Conservation (phyloP, 2,888 invertebrate genomes). For the Podotricha telesiphe region DNA sequence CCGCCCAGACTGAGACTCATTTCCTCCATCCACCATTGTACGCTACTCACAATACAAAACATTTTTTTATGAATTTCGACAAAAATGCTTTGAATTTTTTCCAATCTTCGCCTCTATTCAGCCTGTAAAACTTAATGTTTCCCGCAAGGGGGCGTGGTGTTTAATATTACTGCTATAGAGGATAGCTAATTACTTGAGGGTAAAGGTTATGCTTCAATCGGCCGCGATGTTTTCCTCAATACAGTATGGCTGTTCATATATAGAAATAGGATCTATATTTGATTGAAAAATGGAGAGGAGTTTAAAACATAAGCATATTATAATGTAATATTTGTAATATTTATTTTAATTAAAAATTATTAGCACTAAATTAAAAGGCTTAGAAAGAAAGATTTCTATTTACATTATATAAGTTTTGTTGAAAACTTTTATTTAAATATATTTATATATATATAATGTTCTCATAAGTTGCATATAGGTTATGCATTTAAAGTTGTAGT, state of each 20-base stretch:
- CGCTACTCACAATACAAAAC: slow-evolving; percentile 82
- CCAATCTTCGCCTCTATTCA: slow-evolving; percentile 81
- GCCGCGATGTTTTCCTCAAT: slow-evolving; percentile 14
- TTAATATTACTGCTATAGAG: slow-evolving; percentile 45
- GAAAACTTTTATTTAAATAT: no score
- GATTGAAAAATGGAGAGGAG: no score
- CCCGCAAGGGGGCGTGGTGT: slow-evolving; percentile 61
- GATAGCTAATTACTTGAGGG: slow-evolving; percentile 42
- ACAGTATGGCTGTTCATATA: slow-evolving; percentile 3
- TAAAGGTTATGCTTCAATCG: slow-evolving; percentile 28
- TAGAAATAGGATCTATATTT: no score
- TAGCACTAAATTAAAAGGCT: no score
- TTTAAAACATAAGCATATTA: no score
- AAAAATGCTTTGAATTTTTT: slow-evolving; percentile 81
- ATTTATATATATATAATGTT: no score
- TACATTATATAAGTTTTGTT: no score
- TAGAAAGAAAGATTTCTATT: no score
- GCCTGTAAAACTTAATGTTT: slow-evolving; percentile 77
- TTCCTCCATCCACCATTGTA: slow-evolving; percentile 80
- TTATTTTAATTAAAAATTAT: no score
- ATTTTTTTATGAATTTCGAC: slow-evolving; percentile 80
- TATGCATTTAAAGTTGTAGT: no score
- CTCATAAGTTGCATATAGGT: no score
- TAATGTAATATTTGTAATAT: no score
- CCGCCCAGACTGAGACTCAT: slow-evolving; percentile 75